Evolutionary conservation across 2,888 invertebrate species (phyloP).

Genomic region (Noctua fimbriata): DNA sequence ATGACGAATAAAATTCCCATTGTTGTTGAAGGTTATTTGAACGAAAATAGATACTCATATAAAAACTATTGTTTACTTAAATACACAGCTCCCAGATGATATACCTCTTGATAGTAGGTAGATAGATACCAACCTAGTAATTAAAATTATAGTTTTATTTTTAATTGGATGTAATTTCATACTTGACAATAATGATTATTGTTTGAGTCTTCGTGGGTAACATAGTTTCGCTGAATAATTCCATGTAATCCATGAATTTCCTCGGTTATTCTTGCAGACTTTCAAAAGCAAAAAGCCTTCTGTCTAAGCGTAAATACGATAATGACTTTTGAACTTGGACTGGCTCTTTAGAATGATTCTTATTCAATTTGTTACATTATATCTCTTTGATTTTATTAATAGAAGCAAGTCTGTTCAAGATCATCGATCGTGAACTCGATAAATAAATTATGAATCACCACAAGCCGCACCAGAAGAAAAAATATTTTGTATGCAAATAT

Average conservation of each 20-base stretch:
- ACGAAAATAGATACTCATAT: not conserved
- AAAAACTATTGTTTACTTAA: conserved; percentile 36
- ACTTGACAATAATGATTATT: conserved; percentile 1
- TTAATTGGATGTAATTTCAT: conserved; percentile 25
- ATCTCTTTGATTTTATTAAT: not conserved
- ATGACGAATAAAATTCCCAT: conserved; percentile 25
- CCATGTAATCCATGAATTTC: not conserved
- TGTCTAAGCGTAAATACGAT: not conserved
- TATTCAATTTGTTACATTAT: not conserved
- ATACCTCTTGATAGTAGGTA: conserved; percentile 8
- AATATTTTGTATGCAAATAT: conserved; percentile 23
- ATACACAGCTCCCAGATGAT: not conserved
- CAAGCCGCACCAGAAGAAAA: conserved; percentile 6
- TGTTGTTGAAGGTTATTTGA: conserved; percentile 30
- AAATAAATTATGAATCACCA: conserved; percentile 32
- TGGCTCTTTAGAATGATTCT: not conserved
- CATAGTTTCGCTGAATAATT: not conserved
- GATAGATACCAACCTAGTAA: conserved; percentile 7
- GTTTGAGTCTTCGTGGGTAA: conserved; percentile 7
- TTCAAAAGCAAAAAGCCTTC: not conserved
- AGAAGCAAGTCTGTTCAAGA: not conserved
- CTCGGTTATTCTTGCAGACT: not conserved
- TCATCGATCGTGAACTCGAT: conserved; percentile 13
- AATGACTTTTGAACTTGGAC: not conserved
- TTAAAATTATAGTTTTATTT: conserved; percentile 13